phyloP scores from a whole-genome alignment of 2,113 vertebrate species.

The Spilogale gracilis region DNA sequence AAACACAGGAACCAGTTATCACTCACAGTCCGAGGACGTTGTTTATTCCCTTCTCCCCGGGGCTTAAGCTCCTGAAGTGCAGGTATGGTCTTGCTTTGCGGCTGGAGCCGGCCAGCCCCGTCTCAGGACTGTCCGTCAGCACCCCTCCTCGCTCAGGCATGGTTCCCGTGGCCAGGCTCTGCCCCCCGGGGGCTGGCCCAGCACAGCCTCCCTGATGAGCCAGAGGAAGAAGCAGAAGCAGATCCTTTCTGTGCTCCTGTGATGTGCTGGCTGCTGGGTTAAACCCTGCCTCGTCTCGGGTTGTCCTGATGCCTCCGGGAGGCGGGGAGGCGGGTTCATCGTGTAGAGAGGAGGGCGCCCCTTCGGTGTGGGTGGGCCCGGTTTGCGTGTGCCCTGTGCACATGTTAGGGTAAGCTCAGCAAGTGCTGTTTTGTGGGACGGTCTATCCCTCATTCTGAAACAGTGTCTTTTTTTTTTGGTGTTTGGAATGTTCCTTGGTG shows the following conservation, averaged over 20 bases:
- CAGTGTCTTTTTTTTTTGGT: neutral
- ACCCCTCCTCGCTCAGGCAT: rapidly evolving
- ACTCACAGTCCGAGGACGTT: rapidly evolving
- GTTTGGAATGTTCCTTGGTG: neutral
- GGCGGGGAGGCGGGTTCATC: neutral
- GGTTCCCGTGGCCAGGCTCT: neutral
- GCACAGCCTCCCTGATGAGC: neutral
- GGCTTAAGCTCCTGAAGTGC: rapidly evolving
- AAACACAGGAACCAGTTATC: rapidly evolving
- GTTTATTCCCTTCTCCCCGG: rapidly evolving
- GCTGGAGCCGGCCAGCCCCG: rapidly evolving
- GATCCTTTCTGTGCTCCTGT: rapidly evolving
- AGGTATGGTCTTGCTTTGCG: neutral
- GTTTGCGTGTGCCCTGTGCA: rapidly evolving
- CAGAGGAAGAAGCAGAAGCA: rapidly evolving
- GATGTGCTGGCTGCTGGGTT: rapidly evolving
- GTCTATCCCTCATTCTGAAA: neutral
- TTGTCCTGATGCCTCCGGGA: neutral
- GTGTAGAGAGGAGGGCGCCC: neutral
- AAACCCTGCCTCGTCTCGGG: rapidly evolving
- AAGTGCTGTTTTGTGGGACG: neutral
- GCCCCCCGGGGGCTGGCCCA: neutral
- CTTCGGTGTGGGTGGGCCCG: too few relatives aligned
- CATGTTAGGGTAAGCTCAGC: neutral
- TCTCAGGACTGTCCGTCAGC: neutral